phyloP scores from a whole-genome alignment of 1,140 invertebrate species.

The Papilio polytes region DNA sequence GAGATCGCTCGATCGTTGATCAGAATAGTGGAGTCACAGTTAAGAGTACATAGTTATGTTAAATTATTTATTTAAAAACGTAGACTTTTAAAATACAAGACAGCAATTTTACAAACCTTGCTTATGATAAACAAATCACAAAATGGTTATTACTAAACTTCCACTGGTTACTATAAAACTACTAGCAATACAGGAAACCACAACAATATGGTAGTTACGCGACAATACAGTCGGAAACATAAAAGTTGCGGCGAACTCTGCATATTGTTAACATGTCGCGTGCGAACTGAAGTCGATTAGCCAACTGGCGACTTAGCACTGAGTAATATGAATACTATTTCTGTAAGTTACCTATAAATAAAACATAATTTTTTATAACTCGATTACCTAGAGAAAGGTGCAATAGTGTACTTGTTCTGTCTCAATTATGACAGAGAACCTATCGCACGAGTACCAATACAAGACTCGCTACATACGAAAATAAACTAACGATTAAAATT shows the following conservation, averaged over 20 bases:
- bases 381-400: neutral
- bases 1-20: neutral
- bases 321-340: neutral
- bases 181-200: neutral
- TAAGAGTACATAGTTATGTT: too few relatives aligned
- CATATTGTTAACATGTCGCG: constrained; percentile 20
- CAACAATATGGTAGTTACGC: constrained; percentile 8
- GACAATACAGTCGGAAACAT: constrained; percentile 20
- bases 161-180: neutral
- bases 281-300: constrained; percentile 12
- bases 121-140: neutral
- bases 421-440: neutral
- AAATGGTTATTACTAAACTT: constrained; percentile 5
- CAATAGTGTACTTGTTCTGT: neutral
- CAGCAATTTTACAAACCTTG: too few relatives aligned
- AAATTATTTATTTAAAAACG: neutral
- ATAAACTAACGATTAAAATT: too few relatives aligned
- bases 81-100: neutral
- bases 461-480: neutral
- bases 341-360: neutral
- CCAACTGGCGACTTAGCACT: neutral
- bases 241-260: constrained; percentile 15
- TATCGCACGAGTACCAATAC: neutral
- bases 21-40: neutral
- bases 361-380: neutral